phyloP scores from a whole-genome alignment of 2,888 invertebrate species.

The Caenorhabditis sp. region DNA sequence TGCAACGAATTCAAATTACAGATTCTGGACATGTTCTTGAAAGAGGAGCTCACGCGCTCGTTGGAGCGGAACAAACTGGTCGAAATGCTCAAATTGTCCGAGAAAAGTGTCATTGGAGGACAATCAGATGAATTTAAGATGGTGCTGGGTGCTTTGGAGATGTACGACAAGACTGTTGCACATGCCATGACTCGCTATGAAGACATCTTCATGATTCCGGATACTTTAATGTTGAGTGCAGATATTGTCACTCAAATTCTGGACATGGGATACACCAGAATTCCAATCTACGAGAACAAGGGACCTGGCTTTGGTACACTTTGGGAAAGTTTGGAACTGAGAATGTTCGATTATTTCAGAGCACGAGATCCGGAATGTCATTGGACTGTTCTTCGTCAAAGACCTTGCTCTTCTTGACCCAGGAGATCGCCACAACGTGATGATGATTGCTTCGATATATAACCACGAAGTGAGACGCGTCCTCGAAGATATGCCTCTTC shows the following conservation, averaged over 20 bases:
- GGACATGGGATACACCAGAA: slow-evolving; percentile 92
- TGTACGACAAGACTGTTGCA: slow-evolving; percentile 93
- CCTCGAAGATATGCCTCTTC: slow-evolving; percentile 95
- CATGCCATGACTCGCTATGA: slow-evolving; percentile 97
- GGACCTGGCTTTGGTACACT: neutral
- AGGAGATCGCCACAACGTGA: slow-evolving; percentile 89
- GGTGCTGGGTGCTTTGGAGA: slow-evolving; percentile 91
- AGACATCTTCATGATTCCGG: slow-evolving; percentile 96
- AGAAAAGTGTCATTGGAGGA: slow-evolving; percentile 31
- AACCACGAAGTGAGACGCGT: slow-evolving; percentile 97
- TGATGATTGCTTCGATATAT: slow-evolving; percentile 85
- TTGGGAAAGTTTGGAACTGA: too few relatives aligned
- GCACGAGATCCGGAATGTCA: slow-evolving; percentile 76
- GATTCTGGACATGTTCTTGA: slow-evolving; percentile 84
- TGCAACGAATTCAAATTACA: slow-evolving; percentile 23
- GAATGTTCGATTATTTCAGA: slow-evolving; percentile 39
- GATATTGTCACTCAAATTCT: slow-evolving; percentile 97
- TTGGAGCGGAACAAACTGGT: slow-evolving; percentile 96
- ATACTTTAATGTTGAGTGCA: slow-evolving; percentile 91
- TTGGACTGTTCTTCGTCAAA: slow-evolving; percentile 90
- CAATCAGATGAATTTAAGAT: slow-evolving; percentile 79
- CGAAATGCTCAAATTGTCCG: slow-evolving; percentile 88
- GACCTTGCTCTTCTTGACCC: slow-evolving; percentile 99
- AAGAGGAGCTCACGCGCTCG: slow-evolving; percentile 95
- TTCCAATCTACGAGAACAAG: slow-evolving; percentile 89